Evolutionary conservation across 2,888 invertebrate species (phyloP).

Genomic region (Drosophila crucigera): DNA sequence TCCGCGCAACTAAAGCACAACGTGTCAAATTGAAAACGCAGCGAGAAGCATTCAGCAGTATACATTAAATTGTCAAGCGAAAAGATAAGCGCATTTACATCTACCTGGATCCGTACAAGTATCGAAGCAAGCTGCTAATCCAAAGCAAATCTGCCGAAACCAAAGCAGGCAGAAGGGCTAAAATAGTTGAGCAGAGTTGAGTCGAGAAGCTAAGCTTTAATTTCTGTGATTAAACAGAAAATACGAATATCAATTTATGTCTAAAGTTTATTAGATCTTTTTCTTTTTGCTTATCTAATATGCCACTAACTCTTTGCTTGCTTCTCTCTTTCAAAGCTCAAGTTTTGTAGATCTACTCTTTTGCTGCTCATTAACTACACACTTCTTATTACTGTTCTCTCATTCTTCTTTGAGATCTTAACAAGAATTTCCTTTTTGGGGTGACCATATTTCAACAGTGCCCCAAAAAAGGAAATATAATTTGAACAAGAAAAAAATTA

Average conservation of each 20-base stretch:
- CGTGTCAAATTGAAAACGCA: neutral
- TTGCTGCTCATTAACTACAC: neutral
- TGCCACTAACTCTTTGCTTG: neutral
- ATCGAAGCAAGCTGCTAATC: neutral
- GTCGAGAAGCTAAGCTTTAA: neutral
- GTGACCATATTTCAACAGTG: neutral
- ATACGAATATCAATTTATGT: neutral
- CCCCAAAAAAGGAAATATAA: slow-evolving; percentile 2
- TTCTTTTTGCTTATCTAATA: neutral
- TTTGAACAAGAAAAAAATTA: slow-evolving; percentile 17
- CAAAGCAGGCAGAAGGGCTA: neutral
- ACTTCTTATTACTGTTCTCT: neutral
- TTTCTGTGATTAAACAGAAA: neutral
- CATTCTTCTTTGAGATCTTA: neutral
- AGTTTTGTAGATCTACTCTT: too few relatives aligned
- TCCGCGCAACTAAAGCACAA: neutral
- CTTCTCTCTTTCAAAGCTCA: neutral
- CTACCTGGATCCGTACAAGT: neutral
- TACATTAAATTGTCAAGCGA: neutral
- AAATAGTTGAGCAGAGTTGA: neutral
- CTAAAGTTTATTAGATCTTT: neutral
- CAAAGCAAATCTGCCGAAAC: neutral
- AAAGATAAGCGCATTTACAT: neutral
- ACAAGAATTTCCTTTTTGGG: neutral
- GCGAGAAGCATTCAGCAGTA: neutral